These are phyloP conservation scores for Mungos mungo DNA, from an alignment of 2,113 vertebrate species.

Conservation along the genomic window DNA sequence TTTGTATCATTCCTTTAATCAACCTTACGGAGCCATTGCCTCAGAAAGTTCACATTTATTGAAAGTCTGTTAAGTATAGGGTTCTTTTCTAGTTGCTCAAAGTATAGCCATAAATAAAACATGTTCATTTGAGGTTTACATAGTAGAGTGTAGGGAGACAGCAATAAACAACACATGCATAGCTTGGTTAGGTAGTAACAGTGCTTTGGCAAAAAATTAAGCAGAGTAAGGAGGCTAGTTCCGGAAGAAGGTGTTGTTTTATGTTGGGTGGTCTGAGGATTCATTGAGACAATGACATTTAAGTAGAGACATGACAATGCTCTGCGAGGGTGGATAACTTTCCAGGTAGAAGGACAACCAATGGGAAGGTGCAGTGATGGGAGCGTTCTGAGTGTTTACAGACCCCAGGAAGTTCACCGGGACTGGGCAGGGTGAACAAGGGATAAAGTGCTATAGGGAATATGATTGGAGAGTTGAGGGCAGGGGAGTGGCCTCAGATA, in stretches of 20 bases:
- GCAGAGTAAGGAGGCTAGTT: background rate
- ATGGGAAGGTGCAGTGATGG: background rate
- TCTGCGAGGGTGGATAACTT: background rate
- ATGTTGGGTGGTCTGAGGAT: background rate
- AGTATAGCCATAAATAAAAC: background rate
- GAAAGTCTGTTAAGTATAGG: background rate
- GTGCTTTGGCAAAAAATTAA: constrained; percentile 3
- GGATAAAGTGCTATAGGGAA: background rate
- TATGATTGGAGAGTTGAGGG: background rate
- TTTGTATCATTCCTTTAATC: background rate
- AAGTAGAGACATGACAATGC: background rate
- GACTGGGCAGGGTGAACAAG: background rate
- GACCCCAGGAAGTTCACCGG: background rate
- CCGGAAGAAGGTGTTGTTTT: background rate
- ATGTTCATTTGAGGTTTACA: background rate
- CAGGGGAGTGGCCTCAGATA: background rate
- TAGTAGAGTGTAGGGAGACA: background rate
- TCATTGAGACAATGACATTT: background rate
- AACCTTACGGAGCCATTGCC: background rate
- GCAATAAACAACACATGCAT: background rate
- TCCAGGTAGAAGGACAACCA: background rate
- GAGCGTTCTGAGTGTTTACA: background rate
- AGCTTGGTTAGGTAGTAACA: background rate
- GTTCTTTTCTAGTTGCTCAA: background rate
- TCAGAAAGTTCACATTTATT: constrained; percentile 30